Evolutionary conservation across 2,888 invertebrate genomes (phyloP), one percentile per base, ranked within the genome.

Genomic region (Matsumyia berberina): DNA sequence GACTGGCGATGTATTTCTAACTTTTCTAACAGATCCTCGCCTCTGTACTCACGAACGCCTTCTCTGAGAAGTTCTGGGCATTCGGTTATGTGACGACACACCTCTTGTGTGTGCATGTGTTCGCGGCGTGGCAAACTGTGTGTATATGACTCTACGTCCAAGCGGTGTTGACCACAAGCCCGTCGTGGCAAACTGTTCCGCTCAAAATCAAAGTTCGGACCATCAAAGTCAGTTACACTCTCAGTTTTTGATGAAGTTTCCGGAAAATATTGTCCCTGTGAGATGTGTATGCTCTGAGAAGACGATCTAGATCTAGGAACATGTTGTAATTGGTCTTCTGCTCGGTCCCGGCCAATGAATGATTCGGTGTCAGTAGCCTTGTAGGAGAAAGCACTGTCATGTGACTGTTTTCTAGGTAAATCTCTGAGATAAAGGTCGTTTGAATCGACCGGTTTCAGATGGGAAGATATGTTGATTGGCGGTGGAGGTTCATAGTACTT

Each of bases 151-250:
- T 91, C 91, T 15, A 90, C 90, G 37, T 91, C 90, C 39, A 89
- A 87, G 11, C 90, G 89, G 64, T 91, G 90, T 62, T 91, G 91
- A 49, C 90, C 90, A 83, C 92, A 92, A 1, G 91, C 87, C 0
- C 92, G 88, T 0, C 92, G 88, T 0, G 92, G 92, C 67, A 92
- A 87, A 79, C 92, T 92, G 49, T 92, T 91, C 79, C 91, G 90
- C 79, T 92, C 91, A 76, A 91, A 92, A 46, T 90, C 91, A 66
- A 91, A 86, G n/a, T 70, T 85, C 9, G 72, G 69, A 2, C 78
- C 67, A 35, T 76, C 72, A 33, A 60, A 74, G 70, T 86, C 86
- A n/a, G 46, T 74, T 0, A 44, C 29, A n/a, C 77, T 73, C 17
- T 77, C 82, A 31, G 62, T 58, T 15, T 85, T 79, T 7, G 74